Conservation (phyloP, 2,888 invertebrate genomes). For the Plagodis dolabraria region DNA sequence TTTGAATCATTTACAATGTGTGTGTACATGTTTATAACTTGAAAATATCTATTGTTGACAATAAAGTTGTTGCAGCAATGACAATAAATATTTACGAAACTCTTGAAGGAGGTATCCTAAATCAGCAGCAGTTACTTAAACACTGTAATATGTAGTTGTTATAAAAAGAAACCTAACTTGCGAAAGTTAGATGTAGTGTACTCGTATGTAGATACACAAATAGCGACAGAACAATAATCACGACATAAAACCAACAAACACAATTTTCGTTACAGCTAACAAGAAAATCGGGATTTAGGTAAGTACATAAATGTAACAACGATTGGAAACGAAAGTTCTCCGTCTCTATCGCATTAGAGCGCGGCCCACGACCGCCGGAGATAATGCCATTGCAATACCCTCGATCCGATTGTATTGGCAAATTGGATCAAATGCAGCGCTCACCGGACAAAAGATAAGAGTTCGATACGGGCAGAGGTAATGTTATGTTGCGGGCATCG, state of each 20-base stretch:
- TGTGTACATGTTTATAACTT: too few relatives aligned
- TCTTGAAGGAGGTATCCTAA: too few relatives aligned
- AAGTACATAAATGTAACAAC: constrained; percentile 45
- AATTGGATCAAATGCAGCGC: constrained; percentile 85
- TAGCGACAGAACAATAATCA: constrained; percentile 12
- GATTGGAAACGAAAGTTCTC: constrained; percentile 63
- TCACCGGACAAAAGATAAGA: constrained; percentile 82
- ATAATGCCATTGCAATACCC: constrained; percentile 83
- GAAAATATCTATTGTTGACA: too few relatives aligned
- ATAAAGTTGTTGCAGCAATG: too few relatives aligned
- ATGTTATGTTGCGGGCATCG: constrained; percentile 73
- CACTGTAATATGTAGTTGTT: too few relatives aligned
- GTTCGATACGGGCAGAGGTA: constrained; percentile 65
- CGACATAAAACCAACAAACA: constrained; percentile 12
- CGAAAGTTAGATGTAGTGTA: too few relatives aligned
- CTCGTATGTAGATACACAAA: neutral
- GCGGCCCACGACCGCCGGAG: constrained; percentile 63
- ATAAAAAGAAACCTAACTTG: too few relatives aligned
- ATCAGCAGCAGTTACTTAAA: too few relatives aligned
- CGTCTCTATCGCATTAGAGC: constrained; percentile 72
- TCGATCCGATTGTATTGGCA: constrained; percentile 83
- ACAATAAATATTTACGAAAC: too few relatives aligned
- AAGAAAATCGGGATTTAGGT: constrained; percentile 34
- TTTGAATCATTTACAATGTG: too few relatives aligned
- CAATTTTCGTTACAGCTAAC: constrained; percentile 15